Conservation (phyloP, 1,140 invertebrate genomes). For the Hestina assimilis region DNA sequence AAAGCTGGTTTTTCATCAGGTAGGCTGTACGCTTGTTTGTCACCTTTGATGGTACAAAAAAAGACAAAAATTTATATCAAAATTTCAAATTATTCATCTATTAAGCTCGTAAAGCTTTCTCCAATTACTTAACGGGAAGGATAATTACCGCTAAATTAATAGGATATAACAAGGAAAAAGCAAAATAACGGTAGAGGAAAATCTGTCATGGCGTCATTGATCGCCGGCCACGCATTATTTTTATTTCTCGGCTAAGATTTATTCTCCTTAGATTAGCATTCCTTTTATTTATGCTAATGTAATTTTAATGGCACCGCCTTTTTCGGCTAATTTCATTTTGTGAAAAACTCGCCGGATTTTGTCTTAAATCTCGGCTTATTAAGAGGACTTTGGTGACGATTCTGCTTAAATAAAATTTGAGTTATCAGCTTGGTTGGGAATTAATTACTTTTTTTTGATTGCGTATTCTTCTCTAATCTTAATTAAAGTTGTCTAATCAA, state of each 20-base stretch:
- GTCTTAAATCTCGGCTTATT: conserved; percentile 68
- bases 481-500: too few relatives aligned
- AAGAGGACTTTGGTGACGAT: conserved; percentile 62
- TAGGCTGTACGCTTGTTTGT: too few relatives aligned
- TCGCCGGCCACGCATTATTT: conserved; percentile 58
- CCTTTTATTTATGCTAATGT: conserved; percentile 78
- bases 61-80: too few relatives aligned
- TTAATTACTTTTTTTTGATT: conserved; percentile 48
- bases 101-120: conserved; percentile 1
- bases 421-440: conserved; percentile 51
- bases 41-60: too few relatives aligned
- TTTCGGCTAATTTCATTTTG: conserved; percentile 76
- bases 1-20: too few relatives aligned
- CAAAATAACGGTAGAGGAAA: conserved; percentile 15
- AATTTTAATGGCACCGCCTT: conserved; percentile 74
- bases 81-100: background rate
- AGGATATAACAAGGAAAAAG: conserved; percentile 15
- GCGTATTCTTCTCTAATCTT: too few relatives aligned
- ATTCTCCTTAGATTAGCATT: conserved; percentile 75
- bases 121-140: background rate
- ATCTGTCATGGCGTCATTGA: conserved; percentile 55
- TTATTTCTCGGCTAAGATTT: conserved; percentile 69
- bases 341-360: conserved; percentile 64
- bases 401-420: conserved; percentile 58
- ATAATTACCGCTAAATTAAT: conserved; percentile 14